Evolutionary conservation across 2,888 invertebrate species (phyloP).

Genomic region (Tetragonisca angustula): DNA sequence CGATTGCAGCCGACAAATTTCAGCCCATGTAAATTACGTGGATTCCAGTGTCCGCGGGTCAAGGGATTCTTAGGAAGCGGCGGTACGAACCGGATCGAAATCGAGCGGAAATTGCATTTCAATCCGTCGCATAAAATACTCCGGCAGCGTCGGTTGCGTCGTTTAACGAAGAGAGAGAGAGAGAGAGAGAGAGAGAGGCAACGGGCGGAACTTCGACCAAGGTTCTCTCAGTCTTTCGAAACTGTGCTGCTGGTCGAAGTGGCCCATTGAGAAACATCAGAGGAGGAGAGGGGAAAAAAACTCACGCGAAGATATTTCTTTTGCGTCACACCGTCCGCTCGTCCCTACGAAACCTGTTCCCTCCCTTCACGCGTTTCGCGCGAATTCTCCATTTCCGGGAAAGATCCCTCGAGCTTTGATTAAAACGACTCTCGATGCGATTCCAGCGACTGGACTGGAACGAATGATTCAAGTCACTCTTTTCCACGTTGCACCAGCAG

Average conservation of each 20-base stretch:
- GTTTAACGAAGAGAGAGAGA: conserved; percentile 52
- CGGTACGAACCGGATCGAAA: conserved; percentile 23
- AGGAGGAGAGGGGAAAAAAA: not conserved
- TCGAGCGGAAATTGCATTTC: conserved; percentile 65
- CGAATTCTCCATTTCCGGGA: too few species aligned
- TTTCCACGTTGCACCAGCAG: not conserved
- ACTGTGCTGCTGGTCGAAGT: not conserved
- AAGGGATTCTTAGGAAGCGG: conserved; percentile 42
- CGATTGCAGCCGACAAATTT: conserved; percentile 40
- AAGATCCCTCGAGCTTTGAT: not conserved
- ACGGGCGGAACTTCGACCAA: conserved; percentile 1
- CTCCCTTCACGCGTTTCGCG: not conserved
- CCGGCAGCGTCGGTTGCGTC: conserved; percentile 38
- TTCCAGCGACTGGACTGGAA: not conserved
- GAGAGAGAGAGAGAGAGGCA: conserved; percentile 34
- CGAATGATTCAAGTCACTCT: conserved; percentile 9
- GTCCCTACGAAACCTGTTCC: not conserved
- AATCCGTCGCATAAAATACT: conserved; percentile 52
- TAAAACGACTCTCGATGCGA: not conserved
- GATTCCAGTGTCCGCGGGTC: not conserved
- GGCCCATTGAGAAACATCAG: conserved; percentile 17
- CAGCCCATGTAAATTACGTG: conserved; percentile 31
- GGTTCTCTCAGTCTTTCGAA: conserved; percentile 11
- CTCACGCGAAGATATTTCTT: not conserved
- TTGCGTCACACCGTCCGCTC: not conserved